Conservation (phyloP, 2,888 invertebrate genomes). For the Ctena decussata region DNA sequence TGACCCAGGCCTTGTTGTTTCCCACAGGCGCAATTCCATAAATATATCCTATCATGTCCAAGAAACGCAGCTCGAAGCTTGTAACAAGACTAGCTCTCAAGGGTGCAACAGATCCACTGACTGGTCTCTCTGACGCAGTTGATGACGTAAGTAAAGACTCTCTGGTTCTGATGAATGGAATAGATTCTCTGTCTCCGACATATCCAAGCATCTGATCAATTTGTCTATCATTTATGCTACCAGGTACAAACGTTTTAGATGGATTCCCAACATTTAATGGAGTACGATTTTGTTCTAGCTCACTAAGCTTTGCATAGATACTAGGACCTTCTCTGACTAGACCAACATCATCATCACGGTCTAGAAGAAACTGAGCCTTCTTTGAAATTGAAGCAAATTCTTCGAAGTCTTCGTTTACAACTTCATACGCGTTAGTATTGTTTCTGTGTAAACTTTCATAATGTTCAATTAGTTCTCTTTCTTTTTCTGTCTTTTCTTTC, state of each 20-base stretch:
- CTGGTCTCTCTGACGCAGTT: not conserved
- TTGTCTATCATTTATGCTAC: constrained; percentile 3
- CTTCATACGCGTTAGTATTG: not conserved
- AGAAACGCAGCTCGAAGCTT: constrained; percentile 10
- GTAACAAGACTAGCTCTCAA: not conserved
- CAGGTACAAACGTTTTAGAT: constrained; percentile 17
- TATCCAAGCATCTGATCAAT: constrained; percentile 33
- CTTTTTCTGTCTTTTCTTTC: constrained; percentile 23
- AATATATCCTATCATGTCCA: constrained; percentile 51
- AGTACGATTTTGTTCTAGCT: constrained; percentile 13
- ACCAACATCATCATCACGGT: constrained; percentile 39
- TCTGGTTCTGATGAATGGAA: not conserved
- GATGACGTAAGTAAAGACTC: not conserved
- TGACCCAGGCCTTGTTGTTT: constrained; percentile 41
- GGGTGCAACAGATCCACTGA: not conserved
- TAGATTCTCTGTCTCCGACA: not conserved
- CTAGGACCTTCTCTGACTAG: constrained; percentile 29
- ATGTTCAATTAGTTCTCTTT: constrained; percentile 41
- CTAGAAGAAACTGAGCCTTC: constrained; percentile 39
- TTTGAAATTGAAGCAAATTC: constrained; percentile 9
- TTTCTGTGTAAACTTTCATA: constrained; percentile 35
- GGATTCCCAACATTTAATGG: not conserved
- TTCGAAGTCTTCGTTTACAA: constrained; percentile 37
- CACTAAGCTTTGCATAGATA: constrained; percentile 29
- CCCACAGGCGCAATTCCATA: constrained; percentile 51